Base-by-base conservation (phyloP, 2,113 vertebrate species). In the Erythrocebus patas region DNA sequence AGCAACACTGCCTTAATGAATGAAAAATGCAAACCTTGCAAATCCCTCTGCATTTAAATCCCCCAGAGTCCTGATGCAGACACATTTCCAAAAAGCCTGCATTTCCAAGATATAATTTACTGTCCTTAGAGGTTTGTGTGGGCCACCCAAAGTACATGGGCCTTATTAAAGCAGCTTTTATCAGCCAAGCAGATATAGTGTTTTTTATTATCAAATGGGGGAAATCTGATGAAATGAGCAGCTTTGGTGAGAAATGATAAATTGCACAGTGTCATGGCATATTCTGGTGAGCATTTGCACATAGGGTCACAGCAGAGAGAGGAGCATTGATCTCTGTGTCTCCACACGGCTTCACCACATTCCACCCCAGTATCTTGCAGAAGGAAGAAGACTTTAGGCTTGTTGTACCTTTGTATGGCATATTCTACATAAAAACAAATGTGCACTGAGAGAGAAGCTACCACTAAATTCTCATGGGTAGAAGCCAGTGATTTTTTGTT, bases 21-120 rank as follows among this genome's bases (percentile, higher is more conserved):
- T 98, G 98, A 98, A 98, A 98, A 98, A 94, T 91, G 97, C 98
- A 97, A 97, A 93, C 92, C 87, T 92, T 97, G 97, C 97, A 98
- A 94, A 95, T 95, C 98, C 90, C 94, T 98, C 84, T 96, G 82
- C 97, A 84, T 94, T 95, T 91, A 90, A 96, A 93, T 97, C 89
- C 97, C 78, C 97, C 23, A 12, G 95, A 94, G 96, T 64, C 88
- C 95, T 82, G 88, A 89, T 50, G 95, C 61, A 97, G 94, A 97
- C 91, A 93, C 95, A 86, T 93, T 96, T 96, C 95, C 95, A 92
- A 96, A 96, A 97, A 93, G 97, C 93, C 66, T 93, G 52, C 80
- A 35, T 91, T 96, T 96, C 94, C 88, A 89, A 97, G 92, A 95
- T 93, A 94, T 72, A 85, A 96, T 88, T 86, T 95, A 83, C 73